Conservation (phyloP, 2,113 vertebrate genomes). For the Uria aalge region DNA sequence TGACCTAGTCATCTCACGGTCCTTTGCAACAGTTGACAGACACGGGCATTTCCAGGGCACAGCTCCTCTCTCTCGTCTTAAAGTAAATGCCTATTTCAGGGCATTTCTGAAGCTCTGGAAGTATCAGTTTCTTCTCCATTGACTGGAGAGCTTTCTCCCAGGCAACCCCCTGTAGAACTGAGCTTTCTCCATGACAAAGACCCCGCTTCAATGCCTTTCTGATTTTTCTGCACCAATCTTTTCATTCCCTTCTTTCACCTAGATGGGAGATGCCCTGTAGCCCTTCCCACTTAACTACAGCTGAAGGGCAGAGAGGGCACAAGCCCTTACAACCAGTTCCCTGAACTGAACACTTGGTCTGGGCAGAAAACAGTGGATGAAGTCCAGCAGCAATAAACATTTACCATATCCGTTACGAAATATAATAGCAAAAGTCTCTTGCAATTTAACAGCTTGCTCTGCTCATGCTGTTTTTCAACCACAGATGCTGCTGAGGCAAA, state of each 20-base stretch:
- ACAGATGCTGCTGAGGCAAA: background rate
- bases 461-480: background rate
- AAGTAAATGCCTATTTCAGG: background rate
- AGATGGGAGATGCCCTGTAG: background rate
- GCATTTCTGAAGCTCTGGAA: background rate
- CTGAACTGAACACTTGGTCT: background rate
- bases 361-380: background rate
- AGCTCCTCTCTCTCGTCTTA: background rate
- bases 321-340: background rate
- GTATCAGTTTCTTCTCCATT: background rate
- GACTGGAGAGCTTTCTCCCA: background rate
- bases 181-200: background rate
- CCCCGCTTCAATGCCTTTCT: background rate
- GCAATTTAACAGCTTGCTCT: background rate
- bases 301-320: background rate
- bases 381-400: background rate
- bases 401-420: background rate
- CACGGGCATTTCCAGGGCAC: background rate
- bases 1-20: background rate
- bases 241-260: background rate
- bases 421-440: background rate
- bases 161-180: rapidly evolving
- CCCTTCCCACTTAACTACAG: background rate
- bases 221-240: background rate
- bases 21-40: background rate